Evolutionary conservation across 2,888 invertebrate species (phyloP), one percentile per base, ranked within the genome.

Genomic region (Macrostomum cliftonense): DNA sequence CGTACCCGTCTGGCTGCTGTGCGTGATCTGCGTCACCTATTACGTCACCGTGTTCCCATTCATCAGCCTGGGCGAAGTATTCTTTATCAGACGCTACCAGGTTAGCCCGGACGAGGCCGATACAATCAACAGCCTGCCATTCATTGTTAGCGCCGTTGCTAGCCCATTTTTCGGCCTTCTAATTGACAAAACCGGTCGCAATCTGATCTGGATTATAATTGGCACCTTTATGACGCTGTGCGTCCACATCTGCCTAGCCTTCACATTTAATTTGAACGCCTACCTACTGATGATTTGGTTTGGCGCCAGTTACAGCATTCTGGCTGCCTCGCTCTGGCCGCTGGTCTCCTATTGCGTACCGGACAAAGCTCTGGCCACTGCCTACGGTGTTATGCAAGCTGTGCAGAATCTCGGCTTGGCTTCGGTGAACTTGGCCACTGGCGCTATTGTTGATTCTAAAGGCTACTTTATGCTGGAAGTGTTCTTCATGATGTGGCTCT

Each of bases 21-120:
- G 82, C 43, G 70, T 83, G 2, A 82, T 91, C 54, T 91, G 91
- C 71, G 84, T 93, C 1, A 78, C 84, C 1, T 95, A 89, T 69
- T 95, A 95, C 68, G 80, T 88, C 42, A 83, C 91, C 11, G 84
- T 95, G 56, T 93, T 93, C 67, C 91, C 93, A 2, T 93, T 95
- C 64, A 83, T 95, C 63, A 84, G 28, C 28, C 28, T 28, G 4
- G 28, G 28, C 28, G 28, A 28, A 9, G 28, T 28, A 9, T 28
- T 28, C 28, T 28, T 28, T 9, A 4, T 28, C 5, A 4, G 39
- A 43, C 39, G 37, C 37, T 36, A 16, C 36, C 20, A 45, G 28
- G 19, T 7, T n/a, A 53, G 42, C 36, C 47, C 37, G 36, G 17
- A n/a, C 17, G 28, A 42, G 37, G 20, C 17, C 13, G 17, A 39